Base-by-base conservation (phyloP, 2,113 vertebrate species). In the Pollimyrus isidori region DNA sequence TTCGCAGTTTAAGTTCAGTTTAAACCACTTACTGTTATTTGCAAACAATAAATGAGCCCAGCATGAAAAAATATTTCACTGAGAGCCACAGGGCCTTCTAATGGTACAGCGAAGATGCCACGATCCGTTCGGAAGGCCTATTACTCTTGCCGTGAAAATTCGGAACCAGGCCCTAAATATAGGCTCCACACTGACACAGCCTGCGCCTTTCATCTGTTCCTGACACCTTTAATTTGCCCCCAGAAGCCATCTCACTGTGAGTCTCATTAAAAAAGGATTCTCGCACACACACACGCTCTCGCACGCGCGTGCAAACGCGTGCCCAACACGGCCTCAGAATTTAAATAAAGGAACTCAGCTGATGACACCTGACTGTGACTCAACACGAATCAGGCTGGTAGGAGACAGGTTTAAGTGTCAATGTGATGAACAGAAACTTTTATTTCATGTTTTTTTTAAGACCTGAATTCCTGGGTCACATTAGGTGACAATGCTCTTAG, bases 171-270 rank as follows among this genome's bases (percentile, higher is more conserved):
- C n/a, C 85, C 83, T 86, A 86, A 86, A 86, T 86, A 86, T 86
- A 86, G 83, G 46, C 83, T 86, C 46, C 46, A 30, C 85, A 35
- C 85, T 86, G 49, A 86, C 85, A 52, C 46, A 52, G 49, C 49
- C 46, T n/a, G 45, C 4, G 46, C 19, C 42, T 53, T 86, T 86
- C 85, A 86, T 86, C 85, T 86, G 85, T 86, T 86, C 85, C 85
- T 86, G n/a, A 86, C 85, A 86, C 85, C 85, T 53, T 86, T 86
- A 86, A 86, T 86, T 86, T 86, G 85, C 85, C 85, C 73, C 85
- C 85, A 86, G 85, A 86, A 86, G 85, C 49, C 4, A 13, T 6
- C 85, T 52, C 49, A 7, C 85, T 53, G 85, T 53, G 85, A 50
- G 49, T 53, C 85, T 86, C 85, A 86, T 86, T 86, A 86, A 86